phyloP scores from a whole-genome alignment of 2,888 invertebrate genomes.

The Podabrus alpinus region DNA sequence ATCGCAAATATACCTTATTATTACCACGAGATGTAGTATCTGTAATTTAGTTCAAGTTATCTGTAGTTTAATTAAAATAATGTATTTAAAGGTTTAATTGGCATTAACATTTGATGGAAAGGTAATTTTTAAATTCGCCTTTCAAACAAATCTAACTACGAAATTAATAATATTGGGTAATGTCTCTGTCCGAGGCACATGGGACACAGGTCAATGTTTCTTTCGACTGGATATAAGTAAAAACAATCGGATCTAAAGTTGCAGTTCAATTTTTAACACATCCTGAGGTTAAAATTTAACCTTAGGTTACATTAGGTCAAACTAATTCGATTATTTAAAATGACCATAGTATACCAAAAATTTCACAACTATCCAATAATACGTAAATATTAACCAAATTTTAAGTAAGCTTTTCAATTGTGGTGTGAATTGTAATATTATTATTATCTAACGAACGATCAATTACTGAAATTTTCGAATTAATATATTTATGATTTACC shows the following conservation, averaged over 20 bases:
- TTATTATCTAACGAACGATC: not conserved
- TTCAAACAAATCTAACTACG: no score
- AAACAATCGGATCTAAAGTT: no score
- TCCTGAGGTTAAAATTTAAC: no score
- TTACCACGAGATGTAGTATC: no score
- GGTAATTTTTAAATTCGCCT: not conserved
- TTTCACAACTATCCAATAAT: not conserved
- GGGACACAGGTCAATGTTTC: not conserved
- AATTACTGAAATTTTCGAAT: not conserved
- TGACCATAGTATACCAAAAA: not conserved
- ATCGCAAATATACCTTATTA: no score
- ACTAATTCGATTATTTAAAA: not conserved
- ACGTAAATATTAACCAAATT: not conserved
- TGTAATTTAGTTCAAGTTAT: no score
- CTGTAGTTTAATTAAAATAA: no score
- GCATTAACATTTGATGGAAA: not conserved
- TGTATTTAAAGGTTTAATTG: no score
- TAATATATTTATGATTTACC: not conserved
- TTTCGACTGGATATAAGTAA: not conserved
- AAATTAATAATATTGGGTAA: not conserved
- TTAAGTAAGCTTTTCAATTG: not conserved
- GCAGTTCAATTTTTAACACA: no score
- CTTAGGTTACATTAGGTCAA: not conserved
- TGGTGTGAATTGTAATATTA: not conserved
- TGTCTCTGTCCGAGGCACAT: not conserved